These are phyloP conservation scores for Rhagium mordax DNA, from an alignment of 2,888 invertebrate species.

Conservation along the genomic window DNA sequence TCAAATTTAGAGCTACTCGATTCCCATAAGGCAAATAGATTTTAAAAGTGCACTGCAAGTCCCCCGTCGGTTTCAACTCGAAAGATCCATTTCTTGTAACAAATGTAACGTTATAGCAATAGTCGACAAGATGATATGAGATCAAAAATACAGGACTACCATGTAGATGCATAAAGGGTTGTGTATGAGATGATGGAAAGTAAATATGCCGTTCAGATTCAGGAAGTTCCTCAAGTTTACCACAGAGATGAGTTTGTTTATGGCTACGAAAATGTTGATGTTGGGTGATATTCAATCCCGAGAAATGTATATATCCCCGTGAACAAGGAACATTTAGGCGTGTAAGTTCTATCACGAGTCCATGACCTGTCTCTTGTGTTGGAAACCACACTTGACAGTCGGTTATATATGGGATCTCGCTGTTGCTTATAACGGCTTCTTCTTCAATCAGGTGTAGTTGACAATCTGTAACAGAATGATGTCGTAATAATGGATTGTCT, in stretches of 20 bases:
- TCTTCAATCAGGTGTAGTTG: slow-evolving; percentile 72
- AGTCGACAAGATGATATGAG: slow-evolving; percentile 79
- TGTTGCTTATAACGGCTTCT: slow-evolving; percentile 72
- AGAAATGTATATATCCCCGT: slow-evolving; percentile 74
- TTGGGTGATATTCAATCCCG: slow-evolving; percentile 65
- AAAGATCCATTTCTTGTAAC: slow-evolving; percentile 78
- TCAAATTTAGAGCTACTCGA: slow-evolving; percentile 76
- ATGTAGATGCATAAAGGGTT: slow-evolving; percentile 73
- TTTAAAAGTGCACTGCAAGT: slow-evolving; percentile 78
- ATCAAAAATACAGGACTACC: slow-evolving; percentile 79
- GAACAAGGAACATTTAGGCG: slow-evolving; percentile 81
- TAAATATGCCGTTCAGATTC: slow-evolving; percentile 75
- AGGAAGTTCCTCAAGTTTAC: slow-evolving; percentile 80
- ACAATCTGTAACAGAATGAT: slow-evolving; percentile 71
- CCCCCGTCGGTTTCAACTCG: slow-evolving; percentile 75
- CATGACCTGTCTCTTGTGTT: slow-evolving; percentile 67
- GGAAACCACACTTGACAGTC: slow-evolving; percentile 76
- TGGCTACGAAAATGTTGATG: slow-evolving; percentile 62
- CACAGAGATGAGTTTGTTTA: slow-evolving; percentile 62
- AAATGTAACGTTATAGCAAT: slow-evolving; percentile 81
- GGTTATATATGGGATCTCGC: slow-evolving; percentile 70
- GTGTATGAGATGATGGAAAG: slow-evolving; percentile 66
- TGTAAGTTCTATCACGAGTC: slow-evolving; percentile 77
- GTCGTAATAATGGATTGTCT: neutral
- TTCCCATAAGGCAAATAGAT: slow-evolving; percentile 82